Base-by-base conservation (phyloP, 2,888 invertebrate species). In the Lasiommata megera region DNA sequence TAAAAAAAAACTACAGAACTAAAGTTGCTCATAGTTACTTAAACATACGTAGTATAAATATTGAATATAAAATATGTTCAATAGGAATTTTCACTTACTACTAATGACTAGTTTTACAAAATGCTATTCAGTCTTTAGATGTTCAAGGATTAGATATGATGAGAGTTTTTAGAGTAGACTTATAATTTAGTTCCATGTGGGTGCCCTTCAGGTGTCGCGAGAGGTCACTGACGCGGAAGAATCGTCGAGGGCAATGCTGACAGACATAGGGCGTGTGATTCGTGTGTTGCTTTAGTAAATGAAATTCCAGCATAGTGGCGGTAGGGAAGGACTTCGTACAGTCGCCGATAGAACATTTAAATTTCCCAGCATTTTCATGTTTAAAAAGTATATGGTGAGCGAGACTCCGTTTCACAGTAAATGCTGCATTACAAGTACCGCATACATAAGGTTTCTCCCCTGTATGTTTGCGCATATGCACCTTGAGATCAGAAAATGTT, bases 401-500 rank as follows among this genome's bases (percentile, higher is more conserved):
- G 16, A 91, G 67, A 63, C 87, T 85, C 0, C 87, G 70, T 58
- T 84, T 79, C 0, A 78, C 76, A 1, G 73, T 71, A 67, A 83
- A 91, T 1, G 79, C 68, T 54, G 81, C 79, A 31, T 77, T 75
- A 64, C 91, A 91, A 12, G 82, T 58, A 23, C 76, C 76, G 65
- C 91, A 92, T 0, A 70, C 62, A 65, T 79, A 88, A 0, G 88
- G 88, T 43, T 81, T 92, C 63, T 92, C 92, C 0, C 93, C 93
- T 0, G 92, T 93, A 62, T 93, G 93, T 60, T 91, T 90, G 0
- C 91, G 76, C 92, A 92, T 92, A 63, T 93, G 93, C 0, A 84
- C 88, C 50, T 88, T 89, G 12, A 93, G 66, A 67, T 93, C 91
- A 0, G 93, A 83, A 65, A 91, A 93, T 6, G 88, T 84, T 68